Conservation (phyloP, 2,888 invertebrate species). For the Micoletzkya japonica region DNA sequence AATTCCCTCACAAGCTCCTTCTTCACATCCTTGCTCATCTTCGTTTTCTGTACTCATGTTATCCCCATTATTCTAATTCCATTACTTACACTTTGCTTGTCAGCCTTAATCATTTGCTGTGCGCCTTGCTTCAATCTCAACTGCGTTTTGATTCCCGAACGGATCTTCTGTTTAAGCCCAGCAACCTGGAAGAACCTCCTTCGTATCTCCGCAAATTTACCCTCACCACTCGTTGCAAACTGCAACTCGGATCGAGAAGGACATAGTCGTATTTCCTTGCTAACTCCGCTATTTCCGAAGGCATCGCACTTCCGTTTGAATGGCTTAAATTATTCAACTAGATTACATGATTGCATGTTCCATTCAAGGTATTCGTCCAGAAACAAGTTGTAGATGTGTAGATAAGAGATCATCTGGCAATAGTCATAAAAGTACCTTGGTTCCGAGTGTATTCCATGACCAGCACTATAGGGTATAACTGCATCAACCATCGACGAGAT, state of each 20-base stretch:
- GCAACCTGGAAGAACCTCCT: constrained; percentile 31
- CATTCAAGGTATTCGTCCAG: no score
- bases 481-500: no score
- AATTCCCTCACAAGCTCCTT: constrained; percentile 50
- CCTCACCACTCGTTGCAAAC: constrained; percentile 36
- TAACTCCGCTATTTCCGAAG: constrained; percentile 50
- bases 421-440: no score
- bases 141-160: constrained; percentile 42
- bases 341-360: no score
- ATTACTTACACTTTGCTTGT: background rate
- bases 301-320: constrained; percentile 44
- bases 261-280: constrained; percentile 50
- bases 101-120: constrained; percentile 41
- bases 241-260: constrained; percentile 37
- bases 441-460: no score
- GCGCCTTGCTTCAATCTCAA: constrained; percentile 54
- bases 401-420: no score
- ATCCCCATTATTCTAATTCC: background rate
- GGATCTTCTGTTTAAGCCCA: constrained; percentile 45
- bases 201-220: background rate
- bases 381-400: no score
- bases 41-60: constrained; percentile 39
- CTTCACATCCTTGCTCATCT: constrained; percentile 39
- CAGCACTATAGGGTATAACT: no score
- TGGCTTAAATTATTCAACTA: constrained; percentile 27